phyloP scores from a whole-genome alignment of 2,888 invertebrate species.

The Alviniconcha strummeri region DNA sequence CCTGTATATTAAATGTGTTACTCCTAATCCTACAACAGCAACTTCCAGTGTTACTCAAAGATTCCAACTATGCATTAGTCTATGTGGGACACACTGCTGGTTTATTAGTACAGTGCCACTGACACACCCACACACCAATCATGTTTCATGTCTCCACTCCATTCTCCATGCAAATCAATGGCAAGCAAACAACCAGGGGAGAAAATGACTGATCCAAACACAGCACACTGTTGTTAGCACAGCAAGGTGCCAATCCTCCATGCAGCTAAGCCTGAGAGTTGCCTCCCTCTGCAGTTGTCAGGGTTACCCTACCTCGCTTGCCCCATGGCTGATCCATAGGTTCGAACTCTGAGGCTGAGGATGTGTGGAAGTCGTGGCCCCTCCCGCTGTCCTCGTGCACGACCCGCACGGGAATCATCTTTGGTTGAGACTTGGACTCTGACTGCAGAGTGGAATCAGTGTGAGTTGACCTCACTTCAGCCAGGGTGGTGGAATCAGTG shows the following conservation, averaged over 20 bases:
- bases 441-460: slow-evolving; percentile 7
- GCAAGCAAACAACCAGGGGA: no score
- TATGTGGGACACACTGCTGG: no score
- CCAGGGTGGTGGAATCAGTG: slow-evolving; percentile 13
- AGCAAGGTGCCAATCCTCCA: slow-evolving; percentile 6
- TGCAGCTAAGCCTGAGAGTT: no score
- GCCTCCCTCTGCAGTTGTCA: not conserved
- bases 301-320: slow-evolving; percentile 25
- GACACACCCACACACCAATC: no score
- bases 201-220: no score
- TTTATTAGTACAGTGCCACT: no score
- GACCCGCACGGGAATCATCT: slow-evolving; percentile 46
- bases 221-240: slow-evolving; percentile 15
- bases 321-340: slow-evolving; percentile 24
- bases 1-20: no score
- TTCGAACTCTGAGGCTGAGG: slow-evolving; percentile 14
- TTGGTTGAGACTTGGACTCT: slow-evolving; percentile 7
- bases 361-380: not conserved
- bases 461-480: slow-evolving; percentile 15
- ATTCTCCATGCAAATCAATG: no score
- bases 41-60: no score
- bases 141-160: no score
- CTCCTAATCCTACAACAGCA: no score
- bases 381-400: slow-evolving; percentile 42
- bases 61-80: no score